phyloP scores from a whole-genome alignment of 2,797 vertebrate genomes.

The Paguma larvata region DNA sequence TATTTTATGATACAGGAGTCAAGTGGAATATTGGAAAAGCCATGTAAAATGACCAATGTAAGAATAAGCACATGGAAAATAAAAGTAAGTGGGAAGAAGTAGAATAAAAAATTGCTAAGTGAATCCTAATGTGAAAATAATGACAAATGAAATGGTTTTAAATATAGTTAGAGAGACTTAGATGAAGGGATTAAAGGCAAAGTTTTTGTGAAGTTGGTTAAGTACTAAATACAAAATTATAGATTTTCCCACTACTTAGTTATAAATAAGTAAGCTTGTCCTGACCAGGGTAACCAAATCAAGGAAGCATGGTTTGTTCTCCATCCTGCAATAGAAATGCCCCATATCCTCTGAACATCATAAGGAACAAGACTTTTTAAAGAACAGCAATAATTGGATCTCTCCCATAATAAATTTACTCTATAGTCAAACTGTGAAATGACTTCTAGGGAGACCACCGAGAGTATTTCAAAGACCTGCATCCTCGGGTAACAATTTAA shows the following conservation, averaged over 20 bases:
- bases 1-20: conserved; percentile 14
- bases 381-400: background rate
- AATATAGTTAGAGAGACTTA: conserved; percentile 22
- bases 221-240: conserved; percentile 33
- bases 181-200: conserved; percentile 9
- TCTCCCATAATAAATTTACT: background rate
- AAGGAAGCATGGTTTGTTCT: background rate
- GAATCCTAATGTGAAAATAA: conserved; percentile 23
- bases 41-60: conserved; percentile 9
- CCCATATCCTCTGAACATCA: background rate
- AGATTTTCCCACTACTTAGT: background rate
- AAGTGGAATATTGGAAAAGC: background rate
- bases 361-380: background rate
- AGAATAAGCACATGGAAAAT: conserved; percentile 41
- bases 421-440: background rate
- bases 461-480: background rate
- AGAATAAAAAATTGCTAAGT: conserved; percentile 40
- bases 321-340: background rate
- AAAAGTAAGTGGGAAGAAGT: conserved; percentile 22
- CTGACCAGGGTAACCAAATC: background rate
- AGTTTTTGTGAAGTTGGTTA: conserved; percentile 15
- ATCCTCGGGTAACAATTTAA: background rate
- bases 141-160: background rate
- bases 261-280: conserved; percentile 32
- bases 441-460: background rate